Evolutionary conservation across 2,888 invertebrate genomes (phyloP).

Genomic region (Abscondita cerata): DNA sequence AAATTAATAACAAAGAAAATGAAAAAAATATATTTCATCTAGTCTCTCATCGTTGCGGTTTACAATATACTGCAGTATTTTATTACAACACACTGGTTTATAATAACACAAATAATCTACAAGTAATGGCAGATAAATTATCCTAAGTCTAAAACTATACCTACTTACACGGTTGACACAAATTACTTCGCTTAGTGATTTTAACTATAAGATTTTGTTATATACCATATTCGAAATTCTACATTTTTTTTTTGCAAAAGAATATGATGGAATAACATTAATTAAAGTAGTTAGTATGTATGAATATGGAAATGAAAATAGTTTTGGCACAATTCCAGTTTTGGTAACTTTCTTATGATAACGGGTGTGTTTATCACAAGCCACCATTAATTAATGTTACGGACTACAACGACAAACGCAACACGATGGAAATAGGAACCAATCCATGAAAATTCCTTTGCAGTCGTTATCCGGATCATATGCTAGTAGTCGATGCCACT

Average conservation of each 20-base stretch:
- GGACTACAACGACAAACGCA: conserved; percentile 78
- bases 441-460: conserved; percentile 92
- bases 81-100: no score
- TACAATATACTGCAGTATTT: no score
- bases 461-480: conserved; percentile 94
- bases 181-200: no score
- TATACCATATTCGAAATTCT: no score
- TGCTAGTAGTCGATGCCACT: conserved; percentile 85
- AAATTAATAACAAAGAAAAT: no score
- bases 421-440: conserved; percentile 93
- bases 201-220: no score
- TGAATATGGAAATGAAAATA: conserved; percentile 12
- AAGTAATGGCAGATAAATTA: conserved; percentile 12
- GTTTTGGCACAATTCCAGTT: conserved; percentile 31
- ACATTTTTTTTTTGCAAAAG: no score
- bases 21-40: no score
- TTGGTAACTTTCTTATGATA: conserved; percentile 27
- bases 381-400: conserved; percentile 11
- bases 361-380: conserved; percentile 18
- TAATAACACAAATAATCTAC: not conserved
- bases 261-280: no score
- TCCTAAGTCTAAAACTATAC: not conserved
- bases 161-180: no score
- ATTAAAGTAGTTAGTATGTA: no score
- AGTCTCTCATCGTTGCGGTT: no score